Base-by-base conservation (phyloP, 2,888 invertebrate species). In the Strigamia transsilvanica region DNA sequence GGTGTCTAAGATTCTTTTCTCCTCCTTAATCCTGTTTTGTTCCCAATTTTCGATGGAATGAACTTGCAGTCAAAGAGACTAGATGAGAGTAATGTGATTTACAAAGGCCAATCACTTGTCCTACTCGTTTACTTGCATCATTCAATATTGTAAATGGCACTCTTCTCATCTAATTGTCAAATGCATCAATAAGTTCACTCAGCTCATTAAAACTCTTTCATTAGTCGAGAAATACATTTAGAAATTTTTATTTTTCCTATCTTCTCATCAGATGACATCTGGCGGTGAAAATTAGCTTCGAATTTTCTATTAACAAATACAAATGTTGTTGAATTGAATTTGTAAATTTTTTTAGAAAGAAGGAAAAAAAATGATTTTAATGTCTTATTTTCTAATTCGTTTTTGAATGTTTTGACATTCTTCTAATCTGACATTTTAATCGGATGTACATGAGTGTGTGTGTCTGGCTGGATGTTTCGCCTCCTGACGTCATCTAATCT, bases 81-180 rank as follows among this genome's bases (percentile, higher is more conserved):
- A 66, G 66, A 27, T 66, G 51, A 27, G 66, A 66, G 66, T 66
- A 66, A 66, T 32, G 23, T 66, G 66, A 66, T 66, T 66, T 66
- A 66, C 66, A 66, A 23, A 66, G 66, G 32, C 66, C 66, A 66
- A 66, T 66, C 66, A 66, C 66, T 66, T 66, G 66, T 66, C 66
- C 32, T 32, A 66, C 23, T 66, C 66, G 27, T 66, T 66, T 66
- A 66, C 66, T 66, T 66, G 66, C 23, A 66, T 66, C 27, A n/a
- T 51, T 51, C 51, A 51, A 51, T 51, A 51, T 51, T 51, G 51
- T 51, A 51, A 51, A 51, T 51, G 51, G 51, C 51, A 51, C 51
- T 51, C 18, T n/a, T 15, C 51, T n/a, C 46, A 18, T 51, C 51
- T 51, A 51, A 51, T 51, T 51, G 18, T 18, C 15, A 15, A 6